Conservation (phyloP, 2,113 vertebrate species). For the Pongo pygmaeus region DNA sequence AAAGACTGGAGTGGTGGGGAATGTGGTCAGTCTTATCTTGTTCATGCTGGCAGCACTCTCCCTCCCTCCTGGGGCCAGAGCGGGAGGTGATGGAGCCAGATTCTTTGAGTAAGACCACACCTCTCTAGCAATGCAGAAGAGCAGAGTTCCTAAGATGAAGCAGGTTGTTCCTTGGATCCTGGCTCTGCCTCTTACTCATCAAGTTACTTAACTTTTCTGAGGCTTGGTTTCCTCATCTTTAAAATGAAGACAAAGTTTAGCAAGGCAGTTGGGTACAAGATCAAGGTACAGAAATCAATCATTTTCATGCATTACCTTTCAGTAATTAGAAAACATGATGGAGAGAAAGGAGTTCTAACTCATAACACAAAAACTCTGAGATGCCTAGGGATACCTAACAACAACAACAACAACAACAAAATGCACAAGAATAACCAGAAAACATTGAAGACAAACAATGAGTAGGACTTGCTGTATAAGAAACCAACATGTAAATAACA, state of each 20-base stretch:
- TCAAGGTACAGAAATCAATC: background rate
- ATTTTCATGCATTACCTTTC: background rate
- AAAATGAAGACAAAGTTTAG: background rate
- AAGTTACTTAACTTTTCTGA: background rate
- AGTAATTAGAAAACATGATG: background rate
- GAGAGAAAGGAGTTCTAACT: background rate
- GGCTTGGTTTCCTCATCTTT: background rate
- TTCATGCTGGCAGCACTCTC: too few species aligned
- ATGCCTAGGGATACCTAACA: background rate
- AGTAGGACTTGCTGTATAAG: background rate
- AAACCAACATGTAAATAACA: background rate
- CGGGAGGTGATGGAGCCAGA: background rate
- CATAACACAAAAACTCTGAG: background rate
- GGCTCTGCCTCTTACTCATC: background rate
- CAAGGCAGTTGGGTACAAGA: background rate
- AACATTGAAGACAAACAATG: background rate
- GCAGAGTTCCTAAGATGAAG: background rate
- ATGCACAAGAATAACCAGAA: background rate
- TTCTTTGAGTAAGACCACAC: rapidly evolving
- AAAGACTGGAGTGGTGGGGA: background rate
- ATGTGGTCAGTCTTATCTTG: background rate
- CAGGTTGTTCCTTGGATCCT: background rate
- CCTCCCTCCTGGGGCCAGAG: background rate
- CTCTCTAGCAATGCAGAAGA: background rate
- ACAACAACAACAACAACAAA: background rate